Conservation (phyloP, 2,113 vertebrate species). For the Cromileptes altivelis region DNA sequence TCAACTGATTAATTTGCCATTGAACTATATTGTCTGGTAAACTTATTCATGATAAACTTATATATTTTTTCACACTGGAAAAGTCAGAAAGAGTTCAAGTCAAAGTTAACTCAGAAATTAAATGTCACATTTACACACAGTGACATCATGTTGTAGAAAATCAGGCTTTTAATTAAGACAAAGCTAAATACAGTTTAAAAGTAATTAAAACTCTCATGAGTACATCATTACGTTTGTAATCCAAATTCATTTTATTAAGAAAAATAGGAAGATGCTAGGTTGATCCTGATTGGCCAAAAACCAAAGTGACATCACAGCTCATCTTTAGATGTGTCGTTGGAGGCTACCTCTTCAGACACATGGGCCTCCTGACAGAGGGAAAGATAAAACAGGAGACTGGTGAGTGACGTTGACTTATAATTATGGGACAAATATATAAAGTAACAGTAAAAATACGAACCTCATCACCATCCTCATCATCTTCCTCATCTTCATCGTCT, state of each 20-base stretch:
- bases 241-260: constrained; percentile 66
- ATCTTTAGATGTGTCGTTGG: constrained; percentile 70
- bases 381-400: background rate
- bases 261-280: constrained; percentile 49
- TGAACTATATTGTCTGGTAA: background rate
- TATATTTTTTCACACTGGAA: background rate
- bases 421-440: background rate
- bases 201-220: background rate
- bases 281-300: constrained; percentile 44
- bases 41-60: background rate
- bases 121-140: background rate
- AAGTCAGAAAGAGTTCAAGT: background rate
- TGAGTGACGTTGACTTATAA: background rate
- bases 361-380: constrained; percentile 51
- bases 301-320: constrained; percentile 74
- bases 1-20: background rate
- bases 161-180: background rate
- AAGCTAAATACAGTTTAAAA: background rate
- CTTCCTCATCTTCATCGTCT: fast-evolving
- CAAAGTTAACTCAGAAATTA: background rate
- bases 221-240: constrained; percentile 16
- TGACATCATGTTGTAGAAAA: background rate
- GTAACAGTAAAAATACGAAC: constrained; percentile 41
- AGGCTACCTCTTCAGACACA: constrained; percentile 39
- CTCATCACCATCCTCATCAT: constrained; percentile 18